These are phyloP conservation scores for Bicyclus anynana DNA, from an alignment of 1,140 invertebrate species.

Conservation along the genomic window DNA sequence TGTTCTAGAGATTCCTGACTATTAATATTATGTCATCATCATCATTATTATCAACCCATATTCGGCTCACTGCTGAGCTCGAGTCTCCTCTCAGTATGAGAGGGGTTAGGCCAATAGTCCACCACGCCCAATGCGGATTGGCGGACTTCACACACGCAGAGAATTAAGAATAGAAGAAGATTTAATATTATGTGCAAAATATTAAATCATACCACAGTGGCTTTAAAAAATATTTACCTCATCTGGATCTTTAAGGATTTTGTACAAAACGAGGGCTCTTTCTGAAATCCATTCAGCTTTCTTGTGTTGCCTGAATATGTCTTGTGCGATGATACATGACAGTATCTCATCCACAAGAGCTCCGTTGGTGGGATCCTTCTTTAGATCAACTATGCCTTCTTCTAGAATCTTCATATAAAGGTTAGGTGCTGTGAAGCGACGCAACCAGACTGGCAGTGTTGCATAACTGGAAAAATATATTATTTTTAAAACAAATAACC, in stretches of 20 bases:
- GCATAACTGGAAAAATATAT: conserved; percentile 52
- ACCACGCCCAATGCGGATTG: no score
- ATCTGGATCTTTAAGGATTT: conserved; percentile 32
- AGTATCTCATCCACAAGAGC: conserved; percentile 46
- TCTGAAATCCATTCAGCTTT: conserved; percentile 61
- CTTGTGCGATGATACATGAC: conserved; percentile 40
- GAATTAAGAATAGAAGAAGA: no score
- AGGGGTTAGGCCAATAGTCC: no score
- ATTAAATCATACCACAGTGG: neutral
- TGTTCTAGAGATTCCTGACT: no score
- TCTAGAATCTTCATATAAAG: conserved; percentile 52
- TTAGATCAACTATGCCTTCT: conserved; percentile 47
- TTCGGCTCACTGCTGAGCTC: no score
- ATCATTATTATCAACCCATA: no score
- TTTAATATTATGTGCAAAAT: no score
- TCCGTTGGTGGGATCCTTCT: conserved; percentile 34
- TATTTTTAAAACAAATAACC: no score
- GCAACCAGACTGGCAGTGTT: conserved; percentile 44
- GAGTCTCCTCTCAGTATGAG: no score
- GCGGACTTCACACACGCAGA: no score
- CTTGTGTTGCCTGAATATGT: conserved; percentile 50
- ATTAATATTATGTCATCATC: no score
- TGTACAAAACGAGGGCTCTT: conserved; percentile 63
- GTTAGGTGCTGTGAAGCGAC: conserved; percentile 47
- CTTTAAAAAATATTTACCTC: conserved; percentile 36